These are phyloP conservation scores for Drosophila nannoptera DNA, from an alignment of 1,140 invertebrate genomes.

Conservation along the genomic window DNA sequence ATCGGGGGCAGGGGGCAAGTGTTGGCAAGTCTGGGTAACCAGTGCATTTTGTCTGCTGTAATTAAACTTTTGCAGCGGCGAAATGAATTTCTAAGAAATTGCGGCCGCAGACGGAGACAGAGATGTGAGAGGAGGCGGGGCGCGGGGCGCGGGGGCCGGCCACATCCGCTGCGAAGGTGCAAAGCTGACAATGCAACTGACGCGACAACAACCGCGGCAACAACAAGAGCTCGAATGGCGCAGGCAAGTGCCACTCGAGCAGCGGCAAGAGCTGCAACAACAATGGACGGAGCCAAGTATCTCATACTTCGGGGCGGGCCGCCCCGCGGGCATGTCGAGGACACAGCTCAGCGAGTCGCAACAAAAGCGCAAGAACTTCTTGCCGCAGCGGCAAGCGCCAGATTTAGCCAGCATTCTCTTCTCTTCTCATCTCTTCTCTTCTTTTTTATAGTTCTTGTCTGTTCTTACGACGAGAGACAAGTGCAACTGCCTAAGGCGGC, in stretches of 20 bases:
- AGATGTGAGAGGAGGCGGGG: not conserved
- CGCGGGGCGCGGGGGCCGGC: slow-evolving; percentile 1
- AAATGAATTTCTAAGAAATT: slow-evolving; percentile 58
- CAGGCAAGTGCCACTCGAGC: slow-evolving; percentile 46
- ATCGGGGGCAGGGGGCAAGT: not conserved
- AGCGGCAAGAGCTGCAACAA: slow-evolving; percentile 11
- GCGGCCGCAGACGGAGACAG: slow-evolving; percentile 4
- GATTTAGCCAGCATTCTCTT: slow-evolving; percentile 44
- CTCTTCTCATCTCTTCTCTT: too few species aligned
- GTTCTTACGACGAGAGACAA: slow-evolving; percentile 52
- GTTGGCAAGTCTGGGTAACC: slow-evolving; percentile 17
- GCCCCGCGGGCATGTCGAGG: slow-evolving; percentile 31
- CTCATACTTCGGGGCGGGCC: slow-evolving; percentile 54
- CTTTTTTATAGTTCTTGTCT: not conserved
- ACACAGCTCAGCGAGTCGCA: slow-evolving; percentile 69
- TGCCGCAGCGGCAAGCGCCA: slow-evolving; percentile 37
- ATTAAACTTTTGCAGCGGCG: slow-evolving; percentile 63
- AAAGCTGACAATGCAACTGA: slow-evolving; percentile 46
- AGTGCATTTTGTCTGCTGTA: slow-evolving; percentile 66
- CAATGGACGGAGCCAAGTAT: slow-evolving; percentile 45
- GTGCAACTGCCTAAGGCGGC: slow-evolving; percentile 36
- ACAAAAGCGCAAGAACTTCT: slow-evolving; percentile 69
- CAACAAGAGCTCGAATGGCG: slow-evolving; percentile 11
- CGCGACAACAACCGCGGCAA: slow-evolving; percentile 20
- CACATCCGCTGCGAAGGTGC: slow-evolving; percentile 41